Evolutionary conservation across 2,113 vertebrate species (phyloP).

Genomic region (Phalacrocorax pelagicus): DNA sequence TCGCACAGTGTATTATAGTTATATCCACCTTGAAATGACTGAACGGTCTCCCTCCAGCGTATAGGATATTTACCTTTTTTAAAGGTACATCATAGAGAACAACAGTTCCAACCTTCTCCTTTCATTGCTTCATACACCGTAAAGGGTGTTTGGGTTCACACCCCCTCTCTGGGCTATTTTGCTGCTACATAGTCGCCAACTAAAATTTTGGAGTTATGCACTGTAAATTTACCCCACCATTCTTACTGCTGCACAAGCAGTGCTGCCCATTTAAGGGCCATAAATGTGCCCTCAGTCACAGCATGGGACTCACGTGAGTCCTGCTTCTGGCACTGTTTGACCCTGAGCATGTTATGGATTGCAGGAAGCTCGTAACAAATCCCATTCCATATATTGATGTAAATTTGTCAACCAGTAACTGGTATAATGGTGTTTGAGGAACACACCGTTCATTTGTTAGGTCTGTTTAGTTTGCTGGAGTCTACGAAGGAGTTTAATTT

Average conservation of each 20-base stretch:
- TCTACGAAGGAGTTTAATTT: constrained; percentile 46
- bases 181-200: background rate
- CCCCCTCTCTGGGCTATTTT: background rate
- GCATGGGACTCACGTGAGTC: background rate
- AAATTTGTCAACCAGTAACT: background rate
- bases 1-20: background rate
- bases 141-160: background rate
- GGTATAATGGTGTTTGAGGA: background rate
- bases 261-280: background rate
- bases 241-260: background rate
- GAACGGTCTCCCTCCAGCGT: background rate
- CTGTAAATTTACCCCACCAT: background rate
- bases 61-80: background rate
- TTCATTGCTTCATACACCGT: background rate
- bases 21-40: constrained; percentile 12
- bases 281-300: background rate
- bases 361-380: background rate
- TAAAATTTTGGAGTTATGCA: background rate
- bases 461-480: constrained; percentile 13
- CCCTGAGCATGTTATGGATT: background rate
- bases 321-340: background rate
- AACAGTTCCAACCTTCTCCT: background rate
- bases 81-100: background rate
- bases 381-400: background rate
- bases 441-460: background rate